Evolutionary conservation across 64 coral and sea anemone species (phyloP), one percentile per base, ranked within the genome.

Genomic region (Dendronephthya gigantea): DNA sequence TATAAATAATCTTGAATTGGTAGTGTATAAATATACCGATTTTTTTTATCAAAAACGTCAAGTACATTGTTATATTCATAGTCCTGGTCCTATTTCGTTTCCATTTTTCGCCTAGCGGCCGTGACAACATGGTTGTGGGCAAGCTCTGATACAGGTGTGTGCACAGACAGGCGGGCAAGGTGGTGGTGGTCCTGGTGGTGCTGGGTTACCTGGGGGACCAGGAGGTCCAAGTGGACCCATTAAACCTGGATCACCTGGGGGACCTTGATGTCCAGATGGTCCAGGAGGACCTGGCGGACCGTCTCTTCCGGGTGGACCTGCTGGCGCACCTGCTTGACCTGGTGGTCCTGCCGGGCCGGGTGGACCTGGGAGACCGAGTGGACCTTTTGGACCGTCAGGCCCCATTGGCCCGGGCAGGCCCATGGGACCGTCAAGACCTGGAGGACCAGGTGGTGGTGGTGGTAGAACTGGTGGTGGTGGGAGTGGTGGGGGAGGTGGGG

Each of bases 231-330:
- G 95, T 2, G 95, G 90, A 89, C 95, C 95, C 92, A 98, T 87
- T 76, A 92, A 90, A 56, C 95, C 95, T 84, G 93, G 82, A 45
- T 98, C 95, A 49, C 95, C 95, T 62, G 95, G 95, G 30, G 95
- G 95, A 87, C 95, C 95, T 98, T 98, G 95, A 88, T 98, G 92
- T 79, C 95, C 95, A 35, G 90, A 81, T 38, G 92, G 89, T 88
- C 95, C 95, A 40, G 95, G 95, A 32, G 95, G 95, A 84, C 95
- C 95, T 92, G 93, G 90, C 65, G 95, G 95, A 75, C 95, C 95
- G 62, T 98, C 95, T 89, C 95, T 92, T 91, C 95, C 95, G 25
- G 81, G 36, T 48, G 92, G 84, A 91, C 95, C 95, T 83, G 95
- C 92, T 83, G 95, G 95, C 28, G 95, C 92, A 88, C 95, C 95